Evolutionary conservation across 2,888 invertebrate genomes (phyloP).

Genomic region (Trisateles emortualis): DNA sequence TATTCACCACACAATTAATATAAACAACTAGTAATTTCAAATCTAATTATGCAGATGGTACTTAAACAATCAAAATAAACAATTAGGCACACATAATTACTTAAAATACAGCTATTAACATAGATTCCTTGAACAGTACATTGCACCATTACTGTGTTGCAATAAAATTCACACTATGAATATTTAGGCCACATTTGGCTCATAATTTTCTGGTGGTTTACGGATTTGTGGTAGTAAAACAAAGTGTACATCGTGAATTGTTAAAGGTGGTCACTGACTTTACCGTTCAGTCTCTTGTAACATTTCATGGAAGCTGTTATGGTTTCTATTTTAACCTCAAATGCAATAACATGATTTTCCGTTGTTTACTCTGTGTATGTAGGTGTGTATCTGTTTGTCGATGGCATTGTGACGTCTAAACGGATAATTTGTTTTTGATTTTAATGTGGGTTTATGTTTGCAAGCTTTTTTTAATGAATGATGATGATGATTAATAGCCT

Average conservation of each 20-base stretch:
- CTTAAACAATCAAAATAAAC: not conserved
- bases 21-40: not conserved
- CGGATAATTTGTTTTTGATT: no score
- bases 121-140: conserved; percentile 2
- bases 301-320: not conserved
- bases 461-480: no score
- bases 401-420: no score
- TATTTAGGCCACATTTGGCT: conserved; percentile 10
- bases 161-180: conserved; percentile 1
- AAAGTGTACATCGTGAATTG: conserved; percentile 41
- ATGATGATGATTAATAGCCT: no score
- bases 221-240: conserved; percentile 38
- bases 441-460: no score
- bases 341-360: no score
- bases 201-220: conserved; percentile 23
- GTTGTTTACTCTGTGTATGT: no score
- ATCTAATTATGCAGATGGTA: not conserved
- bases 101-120: conserved; percentile 1
- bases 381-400: no score
- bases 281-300: not conserved
- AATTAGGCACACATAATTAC: not conserved
- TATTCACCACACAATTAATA: no score
- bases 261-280: conserved; percentile 4
- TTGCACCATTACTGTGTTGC: not conserved
- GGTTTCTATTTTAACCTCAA: not conserved